phyloP scores from a whole-genome alignment of 2,797 vertebrate genomes.

The Ambastaia sidthimunki region DNA sequence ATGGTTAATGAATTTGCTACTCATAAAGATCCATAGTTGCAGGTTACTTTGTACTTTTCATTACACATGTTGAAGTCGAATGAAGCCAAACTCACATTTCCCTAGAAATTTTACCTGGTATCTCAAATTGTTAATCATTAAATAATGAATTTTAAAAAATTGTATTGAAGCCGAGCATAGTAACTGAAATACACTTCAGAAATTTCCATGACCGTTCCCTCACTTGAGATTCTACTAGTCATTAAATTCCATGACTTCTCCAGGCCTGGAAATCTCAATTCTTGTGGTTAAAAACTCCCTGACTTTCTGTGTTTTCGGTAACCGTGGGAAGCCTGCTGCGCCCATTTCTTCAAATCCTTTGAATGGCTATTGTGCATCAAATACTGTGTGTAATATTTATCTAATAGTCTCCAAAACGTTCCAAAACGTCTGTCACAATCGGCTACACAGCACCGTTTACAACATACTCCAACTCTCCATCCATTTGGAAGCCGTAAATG shows the following conservation, averaged over 20 bases:
- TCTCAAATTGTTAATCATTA: too few species aligned
- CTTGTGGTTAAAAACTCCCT: not conserved
- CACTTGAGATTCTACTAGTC: too few species aligned
- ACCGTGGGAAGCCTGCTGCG: not conserved
- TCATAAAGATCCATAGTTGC: too few species aligned
- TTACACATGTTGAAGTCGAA: too few species aligned
- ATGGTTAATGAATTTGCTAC: not conserved
- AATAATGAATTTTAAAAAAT: too few species aligned
- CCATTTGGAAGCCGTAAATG: constrained; percentile 76
- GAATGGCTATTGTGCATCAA: not conserved
- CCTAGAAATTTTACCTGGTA: too few species aligned
- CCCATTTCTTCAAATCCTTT: not conserved
- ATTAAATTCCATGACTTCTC: not conserved
- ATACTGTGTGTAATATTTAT: not conserved
- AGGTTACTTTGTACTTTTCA: too few species aligned
- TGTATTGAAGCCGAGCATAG: not conserved
- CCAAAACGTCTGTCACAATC: constrained; percentile 51
- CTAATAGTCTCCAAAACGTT: not conserved
- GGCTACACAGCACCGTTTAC: constrained; percentile 67
- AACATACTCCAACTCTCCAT: constrained; percentile 74
- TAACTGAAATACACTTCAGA: not conserved
- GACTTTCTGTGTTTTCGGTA: not conserved
- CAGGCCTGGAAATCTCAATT: not conserved
- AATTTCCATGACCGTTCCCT: not conserved
- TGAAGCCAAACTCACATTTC: too few species aligned